These are phyloP conservation scores for fruit fly (Drosophila melanogaster) DNA, from an alignment of 1,140 invertebrate genomes.

Conservation along the genomic window Release_6_plus_ISO1_MT NT_033779.5:44501-45000, in stretches of 20 bases:
- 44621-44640: too few species aligned
- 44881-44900: neutral
- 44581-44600: too few species aligned
- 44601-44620: neutral
- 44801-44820: constrained; percentile 44
- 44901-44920: constrained; percentile 28
- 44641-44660: neutral
- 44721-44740: constrained; percentile 15
- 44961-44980: neutral
- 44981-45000: neutral
- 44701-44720: constrained; percentile 11
- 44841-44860: constrained; percentile 38
- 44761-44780: constrained; percentile 40
- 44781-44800: constrained; percentile 26
- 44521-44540: too few species aligned
- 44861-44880: constrained; percentile 30
- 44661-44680: neutral
- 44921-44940: constrained; percentile 25
- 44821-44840: constrained; percentile 35
- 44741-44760: constrained; percentile 23
- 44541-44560: too few species aligned
- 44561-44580: too few species aligned
- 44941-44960: constrained; percentile 23
- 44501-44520: neutral
- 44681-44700: neutral